Base-by-base conservation (phyloP, 64 coral and sea anemone species). In the Porites lutea region DNA sequence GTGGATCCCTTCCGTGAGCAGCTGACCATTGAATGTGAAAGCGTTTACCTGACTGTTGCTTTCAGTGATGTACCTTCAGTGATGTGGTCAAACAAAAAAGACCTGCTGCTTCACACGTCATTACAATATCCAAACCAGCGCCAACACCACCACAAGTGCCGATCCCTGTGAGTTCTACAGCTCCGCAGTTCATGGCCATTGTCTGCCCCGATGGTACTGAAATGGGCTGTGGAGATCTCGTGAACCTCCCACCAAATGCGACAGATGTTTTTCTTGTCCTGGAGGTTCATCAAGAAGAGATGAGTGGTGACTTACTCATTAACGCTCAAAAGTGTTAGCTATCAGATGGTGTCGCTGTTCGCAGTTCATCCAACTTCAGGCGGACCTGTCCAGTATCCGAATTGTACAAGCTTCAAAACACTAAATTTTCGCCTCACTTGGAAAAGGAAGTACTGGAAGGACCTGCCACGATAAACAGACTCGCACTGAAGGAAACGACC, bases 271-370 rank as follows among this genome's bases (percentile, higher is more conserved):
- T 59, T 59, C 57, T 59, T 59, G 57, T 59, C 57, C 57, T 59
- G n/a, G n/a, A n/a, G n/a, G n/a, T n/a, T n/a, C n/a, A n/a, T n/a
- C n/a, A n/a, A n/a, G n/a, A n/a, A n/a, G 57, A 59, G 57, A 59
- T 13, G 57, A 59, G 57, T 13, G 13, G 57, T 59, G 57, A 59
- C 57, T 13, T 13, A 74, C 72, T 47, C 72, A 12, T 74, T 2
- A 73, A 73, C 21, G 71, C 71, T 73, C 43, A 37, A 21, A 73
- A 21, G 71, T n/a, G n/a, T n/a, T n/a, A n/a, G n/a, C n/a, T n/a
- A n/a, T n/a, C n/a, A n/a, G n/a, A n/a, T n/a, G n/a, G 71, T 73
- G 71, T 73, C 71, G 43, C 71, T 12, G 43, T 73, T 37, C 71
- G 71, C 20, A 16, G 7, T 73, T 9, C 8, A 73, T 16, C 71